Percentiles rank a stretch among this genome's conserved stretches.
These are phyloP conservation scores for Pseudachorutes palmiensis DNA, from an alignment of 1,140 invertebrate species.

Conservation along the genomic window DNA sequence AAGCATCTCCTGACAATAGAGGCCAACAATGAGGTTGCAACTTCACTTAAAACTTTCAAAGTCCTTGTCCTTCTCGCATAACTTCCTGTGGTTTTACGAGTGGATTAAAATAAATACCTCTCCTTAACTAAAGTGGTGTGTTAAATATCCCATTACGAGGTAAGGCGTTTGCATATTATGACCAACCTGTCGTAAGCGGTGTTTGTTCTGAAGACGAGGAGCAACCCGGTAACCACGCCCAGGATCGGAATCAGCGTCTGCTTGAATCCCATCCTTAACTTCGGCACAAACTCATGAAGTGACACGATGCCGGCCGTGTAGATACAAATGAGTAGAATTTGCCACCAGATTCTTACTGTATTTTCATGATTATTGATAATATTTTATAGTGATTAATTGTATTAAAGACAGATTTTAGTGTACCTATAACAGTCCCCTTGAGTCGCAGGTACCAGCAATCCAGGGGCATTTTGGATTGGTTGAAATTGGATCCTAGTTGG, in stretches of 20 bases:
- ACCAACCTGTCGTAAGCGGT: slow-evolving; percentile 34
- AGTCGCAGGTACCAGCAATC: neutral
- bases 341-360: slow-evolving; percentile 30
- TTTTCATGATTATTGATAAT: no score
- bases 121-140: neutral
- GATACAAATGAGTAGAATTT: slow-evolving; percentile 22
- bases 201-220: slow-evolving; percentile 34
- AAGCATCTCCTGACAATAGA: no score
- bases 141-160: neutral
- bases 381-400: no score
- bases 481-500: neutral
- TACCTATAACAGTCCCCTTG: neutral
- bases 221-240: slow-evolving; percentile 34
- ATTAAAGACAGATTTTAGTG: no score
- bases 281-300: slow-evolving; percentile 31
- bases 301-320: slow-evolving; percentile 31
- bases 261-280: slow-evolving; percentile 29
- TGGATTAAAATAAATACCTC: neutral
- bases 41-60: no score
- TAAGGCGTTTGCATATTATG: neutral
- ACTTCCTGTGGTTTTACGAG: no score
- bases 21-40: no score
- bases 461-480: neutral
- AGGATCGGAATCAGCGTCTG: slow-evolving; percentile 32
- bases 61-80: no score